These are phyloP conservation scores for Loripinus fragilis DNA, from an alignment of 2,888 invertebrate species.

Conservation along the genomic window DNA sequence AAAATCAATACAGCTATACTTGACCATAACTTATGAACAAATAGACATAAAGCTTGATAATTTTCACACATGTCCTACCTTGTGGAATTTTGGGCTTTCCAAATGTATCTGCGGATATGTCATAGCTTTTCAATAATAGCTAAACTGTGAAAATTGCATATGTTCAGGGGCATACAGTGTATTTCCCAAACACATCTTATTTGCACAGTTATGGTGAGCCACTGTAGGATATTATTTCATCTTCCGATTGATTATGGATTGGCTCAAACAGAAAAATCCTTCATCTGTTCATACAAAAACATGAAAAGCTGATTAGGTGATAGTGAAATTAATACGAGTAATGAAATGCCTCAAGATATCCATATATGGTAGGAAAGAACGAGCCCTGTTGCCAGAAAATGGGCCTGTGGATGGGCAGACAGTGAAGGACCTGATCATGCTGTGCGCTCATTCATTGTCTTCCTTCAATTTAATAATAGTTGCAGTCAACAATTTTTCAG, in stretches of 20 bases:
- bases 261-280: constrained; percentile 7
- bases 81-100: no score
- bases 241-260: constrained; percentile 13
- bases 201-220: not conserved
- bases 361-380: not conserved
- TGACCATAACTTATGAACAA: no score
- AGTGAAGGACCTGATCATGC: no score
- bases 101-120: no score
- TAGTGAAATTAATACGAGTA: constrained; percentile 13
- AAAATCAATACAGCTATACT: no score
- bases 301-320: constrained; percentile 9
- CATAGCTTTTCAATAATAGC: no score
- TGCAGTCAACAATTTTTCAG: not conserved
- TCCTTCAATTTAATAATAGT: not conserved
- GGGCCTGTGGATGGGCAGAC: not conserved
- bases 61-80: no score
- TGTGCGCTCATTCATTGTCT: no score
- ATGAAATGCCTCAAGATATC: constrained; percentile 2
- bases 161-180: no score
- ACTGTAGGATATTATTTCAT: constrained; percentile 20
- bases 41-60: no score
- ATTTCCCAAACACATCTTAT: no score
- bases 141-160: no score
- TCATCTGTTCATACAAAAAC: constrained; percentile 11
- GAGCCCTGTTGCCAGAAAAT: not conserved